These are phyloP conservation scores for Psettodes erumei DNA, from an alignment of 2,113 vertebrate species.

Conservation along the genomic window DNA sequence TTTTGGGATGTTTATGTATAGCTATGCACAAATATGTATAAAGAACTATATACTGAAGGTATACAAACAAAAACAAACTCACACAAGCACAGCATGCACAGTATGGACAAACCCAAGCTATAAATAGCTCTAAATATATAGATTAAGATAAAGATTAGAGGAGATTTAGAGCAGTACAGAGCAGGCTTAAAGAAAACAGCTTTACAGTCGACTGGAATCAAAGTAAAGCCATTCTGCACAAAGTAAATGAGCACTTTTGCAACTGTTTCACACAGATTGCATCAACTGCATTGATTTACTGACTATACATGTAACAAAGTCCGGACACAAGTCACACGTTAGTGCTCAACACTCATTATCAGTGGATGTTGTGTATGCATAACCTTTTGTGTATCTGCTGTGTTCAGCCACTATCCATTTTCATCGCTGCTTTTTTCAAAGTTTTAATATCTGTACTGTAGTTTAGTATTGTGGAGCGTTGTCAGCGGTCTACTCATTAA, in stretches of 20 bases:
- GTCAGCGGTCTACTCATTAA: slow-evolving; percentile 45
- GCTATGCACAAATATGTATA: background rate
- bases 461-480: slow-evolving; percentile 8
- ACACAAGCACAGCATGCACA: background rate
- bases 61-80: slow-evolving; percentile 8
- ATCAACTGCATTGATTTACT: slow-evolving; percentile 4
- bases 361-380: no score
- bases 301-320: background rate
- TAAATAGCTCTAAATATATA: slow-evolving; percentile 50
- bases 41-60: no score
- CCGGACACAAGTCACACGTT: no score
- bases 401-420: background rate
- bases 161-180: slow-evolving; percentile 46
- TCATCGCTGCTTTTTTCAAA: background rate
- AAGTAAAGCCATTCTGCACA: slow-evolving; percentile 23
- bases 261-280: background rate
- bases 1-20: no score
- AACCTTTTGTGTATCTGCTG: no score
- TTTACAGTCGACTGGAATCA: slow-evolving; percentile 33
- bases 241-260: slow-evolving; percentile 24
- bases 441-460: background rate
- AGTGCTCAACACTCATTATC: no score
- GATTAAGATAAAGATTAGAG: slow-evolving; percentile 65
- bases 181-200: slow-evolving; percentile 39
- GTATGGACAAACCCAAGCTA: slow-evolving; percentile 5